Percentiles rank a stretch among this genome's conserved stretches.
These are phyloP conservation scores for Tachysurus vachellii DNA, from an alignment of 2,113 vertebrate species.

Conservation along the genomic window DNA sequence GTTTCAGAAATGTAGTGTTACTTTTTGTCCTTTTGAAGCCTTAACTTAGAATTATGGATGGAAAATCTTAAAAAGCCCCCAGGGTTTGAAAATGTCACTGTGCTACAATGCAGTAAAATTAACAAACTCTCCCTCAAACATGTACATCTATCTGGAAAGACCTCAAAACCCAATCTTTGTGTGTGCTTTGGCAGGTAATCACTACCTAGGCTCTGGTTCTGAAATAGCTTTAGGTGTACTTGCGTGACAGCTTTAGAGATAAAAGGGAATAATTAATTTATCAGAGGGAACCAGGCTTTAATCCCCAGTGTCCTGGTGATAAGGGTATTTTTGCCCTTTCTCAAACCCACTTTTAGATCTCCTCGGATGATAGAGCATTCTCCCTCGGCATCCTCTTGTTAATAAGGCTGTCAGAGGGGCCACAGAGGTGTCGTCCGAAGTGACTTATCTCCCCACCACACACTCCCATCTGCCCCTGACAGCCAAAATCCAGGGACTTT, in stretches of 20 bases:
- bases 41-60: neutral
- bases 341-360: slow-evolving; percentile 51
- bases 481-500: slow-evolving; percentile 55
- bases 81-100: neutral
- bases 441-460: slow-evolving; percentile 75
- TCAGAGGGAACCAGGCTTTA: slow-evolving; percentile 71
- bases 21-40: neutral
- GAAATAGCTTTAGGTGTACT: slow-evolving; percentile 61
- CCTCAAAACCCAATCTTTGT: slow-evolving; percentile 28
- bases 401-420: slow-evolving; percentile 77
- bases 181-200: slow-evolving; percentile 42
- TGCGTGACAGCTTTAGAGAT: slow-evolving; percentile 73
- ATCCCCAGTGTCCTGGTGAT: slow-evolving; percentile 75
- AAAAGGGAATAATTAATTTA: slow-evolving; percentile 79
- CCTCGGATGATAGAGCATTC: slow-evolving; percentile 53
- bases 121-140: neutral
- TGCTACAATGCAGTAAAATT: neutral
- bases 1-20: neutral
- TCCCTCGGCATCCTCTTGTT: slow-evolving; percentile 63
- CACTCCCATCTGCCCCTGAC: slow-evolving; percentile 65
- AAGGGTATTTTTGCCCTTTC: slow-evolving; percentile 63
- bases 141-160: slow-evolving; percentile 5
- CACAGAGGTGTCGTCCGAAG: slow-evolving; percentile 51
- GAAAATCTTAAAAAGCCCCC: neutral
- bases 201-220: slow-evolving; percentile 50